phyloP scores from a whole-genome alignment of 2,113 vertebrate species.

The Loxodonta africana region DNA sequence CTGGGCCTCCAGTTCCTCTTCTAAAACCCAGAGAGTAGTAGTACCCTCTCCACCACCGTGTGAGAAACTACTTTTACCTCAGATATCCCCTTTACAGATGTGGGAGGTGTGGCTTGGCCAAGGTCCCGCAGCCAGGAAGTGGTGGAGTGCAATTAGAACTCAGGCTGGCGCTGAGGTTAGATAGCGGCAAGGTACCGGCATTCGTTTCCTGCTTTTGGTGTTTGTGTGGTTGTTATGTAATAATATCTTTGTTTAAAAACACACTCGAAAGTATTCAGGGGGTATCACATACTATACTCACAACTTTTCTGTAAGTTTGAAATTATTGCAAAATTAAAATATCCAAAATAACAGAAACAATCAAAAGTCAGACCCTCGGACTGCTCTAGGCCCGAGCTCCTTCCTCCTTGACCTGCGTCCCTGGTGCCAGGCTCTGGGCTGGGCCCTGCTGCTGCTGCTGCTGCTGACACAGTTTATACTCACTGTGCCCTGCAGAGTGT shows the following conservation, averaged over 20 bases:
- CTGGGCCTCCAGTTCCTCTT: not conserved
- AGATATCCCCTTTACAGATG: not conserved
- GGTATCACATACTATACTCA: not conserved
- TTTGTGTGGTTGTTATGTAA: not conserved
- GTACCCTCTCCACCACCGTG: not conserved
- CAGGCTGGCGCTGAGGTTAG: not conserved
- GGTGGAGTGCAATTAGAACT: not conserved
- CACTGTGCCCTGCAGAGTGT: accelerated
- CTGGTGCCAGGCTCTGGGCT: accelerated
- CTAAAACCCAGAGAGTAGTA: not conserved
- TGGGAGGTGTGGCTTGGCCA: accelerated
- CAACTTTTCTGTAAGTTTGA: not conserved
- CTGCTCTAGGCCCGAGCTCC: not conserved
- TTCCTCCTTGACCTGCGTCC: accelerated
- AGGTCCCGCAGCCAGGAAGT: not conserved
- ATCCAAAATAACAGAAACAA: not conserved
- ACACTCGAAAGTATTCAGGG: no score
- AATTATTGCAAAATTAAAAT: not conserved
- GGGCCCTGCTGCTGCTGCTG: accelerated
- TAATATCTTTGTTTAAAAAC: not conserved
- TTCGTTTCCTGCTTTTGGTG: accelerated
- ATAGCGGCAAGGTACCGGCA: not conserved
- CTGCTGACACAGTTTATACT: accelerated
- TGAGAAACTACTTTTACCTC: not conserved
- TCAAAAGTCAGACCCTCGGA: not conserved